These are phyloP conservation scores for Paramisgurnus dabryanus DNA, from an alignment of 2,113 vertebrate species.

Conservation along the genomic window DNA sequence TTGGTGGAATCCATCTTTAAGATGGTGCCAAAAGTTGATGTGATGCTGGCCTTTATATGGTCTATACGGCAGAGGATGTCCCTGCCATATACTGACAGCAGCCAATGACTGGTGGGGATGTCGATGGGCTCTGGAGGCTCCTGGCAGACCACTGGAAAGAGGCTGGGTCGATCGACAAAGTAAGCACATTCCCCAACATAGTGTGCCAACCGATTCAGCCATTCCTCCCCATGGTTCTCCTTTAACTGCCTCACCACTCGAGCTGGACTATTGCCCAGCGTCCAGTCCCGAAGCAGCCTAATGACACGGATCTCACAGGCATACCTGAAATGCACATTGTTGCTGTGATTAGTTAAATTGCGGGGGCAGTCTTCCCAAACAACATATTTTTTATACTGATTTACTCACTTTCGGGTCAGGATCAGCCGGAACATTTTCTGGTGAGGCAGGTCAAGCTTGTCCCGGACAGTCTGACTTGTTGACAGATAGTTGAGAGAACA, in stretches of 20 bases:
- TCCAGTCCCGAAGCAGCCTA: conserved; percentile 13
- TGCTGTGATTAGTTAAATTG: not conserved
- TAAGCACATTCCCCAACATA: conserved; percentile 38
- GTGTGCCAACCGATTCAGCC: conserved; percentile 2
- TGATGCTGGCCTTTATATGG: conserved; percentile 49
- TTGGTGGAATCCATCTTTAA: conserved; percentile 38
- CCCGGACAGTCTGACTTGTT: conserved; percentile 28
- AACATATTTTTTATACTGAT: not conserved
- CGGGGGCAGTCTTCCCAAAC: not conserved
- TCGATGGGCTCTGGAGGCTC: conserved; percentile 39
- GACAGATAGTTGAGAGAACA: conserved; percentile 22
- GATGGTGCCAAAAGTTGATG: conserved; percentile 31
- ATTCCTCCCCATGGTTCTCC: conserved; percentile 32
- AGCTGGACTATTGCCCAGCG: conserved; percentile 35
- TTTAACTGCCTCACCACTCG: conserved; percentile 1
- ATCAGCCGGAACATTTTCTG: conserved; percentile 12
- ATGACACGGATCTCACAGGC: conserved; percentile 45
- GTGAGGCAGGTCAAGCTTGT: conserved; percentile 36
- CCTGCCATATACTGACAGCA: conserved; percentile 44
- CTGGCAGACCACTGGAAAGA: conserved; percentile 37
- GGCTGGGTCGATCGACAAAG: conserved; percentile 25
- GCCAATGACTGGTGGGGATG: conserved; percentile 23
- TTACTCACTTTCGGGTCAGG: conserved; percentile 13
- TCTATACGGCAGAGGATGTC: conserved; percentile 36
- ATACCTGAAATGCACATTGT: conserved; percentile 6